phyloP scores from a whole-genome alignment of 1,140 invertebrate species.

The Euura saliciscinereae region DNA sequence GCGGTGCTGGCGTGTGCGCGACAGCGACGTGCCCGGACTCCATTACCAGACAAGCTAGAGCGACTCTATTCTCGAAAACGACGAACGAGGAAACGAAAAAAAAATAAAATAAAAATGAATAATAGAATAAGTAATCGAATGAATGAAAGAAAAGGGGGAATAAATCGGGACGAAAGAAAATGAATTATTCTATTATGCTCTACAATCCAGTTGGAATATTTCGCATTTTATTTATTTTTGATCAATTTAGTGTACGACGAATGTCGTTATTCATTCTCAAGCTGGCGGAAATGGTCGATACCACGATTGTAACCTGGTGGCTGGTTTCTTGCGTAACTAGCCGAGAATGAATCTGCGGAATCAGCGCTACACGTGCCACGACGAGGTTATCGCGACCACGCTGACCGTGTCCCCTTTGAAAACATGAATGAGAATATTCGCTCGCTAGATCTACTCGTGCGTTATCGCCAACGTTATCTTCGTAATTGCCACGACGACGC shows the following conservation, averaged over 20 bases:
- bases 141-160: background rate
- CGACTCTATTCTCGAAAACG: conserved; percentile 1
- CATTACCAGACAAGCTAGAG: background rate
- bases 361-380: background rate
- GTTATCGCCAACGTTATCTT: background rate
- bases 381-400: background rate
- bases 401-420: conserved; percentile 2
- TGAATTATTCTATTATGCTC: too few species aligned
- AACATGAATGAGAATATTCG: conserved; percentile 2
- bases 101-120: background rate
- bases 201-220: too few species aligned
- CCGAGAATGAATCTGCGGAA: background rate
- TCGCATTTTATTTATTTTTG: too few species aligned
- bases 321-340: background rate
- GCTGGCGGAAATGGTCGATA: background rate
- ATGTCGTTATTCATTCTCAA: background rate
- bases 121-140: background rate
- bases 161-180: background rate
- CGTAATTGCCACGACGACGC: conserved; percentile 3
- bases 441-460: background rate
- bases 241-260: background rate
- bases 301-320: background rate
- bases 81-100: background rate
- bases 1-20: conserved; percentile 33
- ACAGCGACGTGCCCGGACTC: conserved; percentile 26